Evolutionary conservation across 2,113 vertebrate species (phyloP).

Genomic region (Herpetotheres cachinnans): DNA sequence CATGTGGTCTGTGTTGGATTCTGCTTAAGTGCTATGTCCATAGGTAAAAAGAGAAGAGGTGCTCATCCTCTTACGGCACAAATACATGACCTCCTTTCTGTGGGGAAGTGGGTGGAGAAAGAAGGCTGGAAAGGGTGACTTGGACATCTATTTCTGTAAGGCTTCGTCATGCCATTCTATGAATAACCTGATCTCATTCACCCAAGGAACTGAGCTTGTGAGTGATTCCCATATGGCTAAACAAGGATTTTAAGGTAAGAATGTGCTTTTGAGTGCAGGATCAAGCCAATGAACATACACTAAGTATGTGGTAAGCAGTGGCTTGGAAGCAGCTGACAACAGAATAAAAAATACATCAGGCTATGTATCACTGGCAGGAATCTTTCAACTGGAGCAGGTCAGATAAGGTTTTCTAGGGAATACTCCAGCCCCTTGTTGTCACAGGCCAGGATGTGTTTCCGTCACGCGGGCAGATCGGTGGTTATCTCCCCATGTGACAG

Average conservation of each 20-base stretch:
- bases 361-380: not conserved
- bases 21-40: not conserved
- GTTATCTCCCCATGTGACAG: not conserved
- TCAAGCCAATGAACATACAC: not conserved
- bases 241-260: not conserved
- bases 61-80: accelerated
- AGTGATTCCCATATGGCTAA: not conserved
- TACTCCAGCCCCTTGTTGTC: not conserved
- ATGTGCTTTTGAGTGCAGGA: not conserved
- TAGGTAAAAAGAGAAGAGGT: not conserved
- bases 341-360: not conserved
- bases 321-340: not conserved
- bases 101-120: not conserved
- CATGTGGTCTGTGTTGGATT: not conserved
- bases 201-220: not conserved
- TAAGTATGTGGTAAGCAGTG: not conserved
- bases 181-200: not conserved
- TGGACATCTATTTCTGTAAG: not conserved
- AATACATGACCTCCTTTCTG: not conserved
- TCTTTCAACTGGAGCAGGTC: not conserved
- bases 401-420: not conserved
- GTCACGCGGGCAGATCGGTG: not conserved
- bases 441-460: not conserved
- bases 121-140: not conserved
- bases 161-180: not conserved